Percentiles rank a stretch among this genome's conserved stretches.
Evolutionary conservation across 2,113 vertebrate genomes (phyloP).

Genomic region (Heptranchias perlo): DNA sequence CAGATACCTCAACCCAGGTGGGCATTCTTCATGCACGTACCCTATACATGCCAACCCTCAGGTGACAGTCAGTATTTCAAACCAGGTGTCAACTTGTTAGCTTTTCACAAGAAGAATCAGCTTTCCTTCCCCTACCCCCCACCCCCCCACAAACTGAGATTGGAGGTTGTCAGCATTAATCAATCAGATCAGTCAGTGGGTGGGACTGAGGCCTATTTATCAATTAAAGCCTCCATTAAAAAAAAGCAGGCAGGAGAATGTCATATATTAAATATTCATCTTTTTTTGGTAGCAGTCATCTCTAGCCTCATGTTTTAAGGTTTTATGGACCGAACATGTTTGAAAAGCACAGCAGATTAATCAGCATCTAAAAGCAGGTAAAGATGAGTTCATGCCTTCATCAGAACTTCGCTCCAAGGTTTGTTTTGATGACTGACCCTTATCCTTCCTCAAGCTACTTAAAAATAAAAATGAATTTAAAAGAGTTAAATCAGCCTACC

Average conservation of each 20-base stretch:
- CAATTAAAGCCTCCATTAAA: background rate
- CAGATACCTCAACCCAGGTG: background rate
- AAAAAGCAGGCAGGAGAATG: background rate
- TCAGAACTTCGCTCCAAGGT: background rate
- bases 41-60: background rate
- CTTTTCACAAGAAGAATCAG: background rate
- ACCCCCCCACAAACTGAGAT: background rate
- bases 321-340: background rate
- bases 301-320: background rate
- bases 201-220: background rate
- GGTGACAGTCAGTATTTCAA: background rate
- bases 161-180: background rate
- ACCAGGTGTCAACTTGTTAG: background rate
- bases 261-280: background rate
- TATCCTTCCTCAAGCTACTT: background rate
- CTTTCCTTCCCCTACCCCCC: background rate
- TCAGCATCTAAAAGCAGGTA: background rate
- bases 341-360: background rate
- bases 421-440: background rate
- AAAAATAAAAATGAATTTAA: background rate
- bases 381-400: background rate
- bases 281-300: background rate
- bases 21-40: background rate
- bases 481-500: background rate
- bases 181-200: background rate